Percentiles rank a stretch among this genome's conserved stretches.
Evolutionary conservation across 92 coral and sea anemone genomes (phyloP).

Genomic region (Pocillopora grandis): DNA sequence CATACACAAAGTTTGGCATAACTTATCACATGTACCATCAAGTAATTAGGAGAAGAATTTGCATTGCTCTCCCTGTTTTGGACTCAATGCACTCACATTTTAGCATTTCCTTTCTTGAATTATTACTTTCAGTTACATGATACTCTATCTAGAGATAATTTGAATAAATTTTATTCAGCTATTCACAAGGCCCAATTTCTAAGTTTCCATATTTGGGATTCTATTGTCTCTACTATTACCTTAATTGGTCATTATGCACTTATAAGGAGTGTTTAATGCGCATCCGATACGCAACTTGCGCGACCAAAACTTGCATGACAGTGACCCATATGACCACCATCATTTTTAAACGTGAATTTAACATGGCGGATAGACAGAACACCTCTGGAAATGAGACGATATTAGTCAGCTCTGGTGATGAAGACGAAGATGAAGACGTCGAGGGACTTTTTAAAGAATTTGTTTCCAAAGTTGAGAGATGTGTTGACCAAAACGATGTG

Average conservation of each 20-base stretch:
- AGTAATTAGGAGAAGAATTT: too few species aligned
- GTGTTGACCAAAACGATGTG: slow-evolving; percentile 61
- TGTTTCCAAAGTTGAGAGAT: slow-evolving; percentile 63
- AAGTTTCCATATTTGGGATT: slow-evolving; percentile 12
- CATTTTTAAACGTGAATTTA: too few species aligned
- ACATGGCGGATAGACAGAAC: slow-evolving; percentile 9
- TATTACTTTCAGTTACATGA: too few species aligned
- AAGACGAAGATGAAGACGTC: slow-evolving; percentile 73
- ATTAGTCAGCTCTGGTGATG: slow-evolving; percentile 79
- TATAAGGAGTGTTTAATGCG: not conserved
- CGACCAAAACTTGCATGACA: not conserved
- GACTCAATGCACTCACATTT: too few species aligned
- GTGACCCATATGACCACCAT: not conserved
- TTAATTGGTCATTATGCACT: slow-evolving; percentile 17
- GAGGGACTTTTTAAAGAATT: slow-evolving; percentile 63
- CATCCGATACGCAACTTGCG: not conserved
- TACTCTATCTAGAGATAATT: too few species aligned
- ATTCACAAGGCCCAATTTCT: not conserved
- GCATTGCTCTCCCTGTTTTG: too few species aligned
- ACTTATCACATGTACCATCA: too few species aligned
- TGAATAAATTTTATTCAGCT: not conserved
- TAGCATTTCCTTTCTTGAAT: too few species aligned
- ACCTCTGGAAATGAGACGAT: slow-evolving; percentile 21
- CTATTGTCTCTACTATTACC: slow-evolving; percentile 3
- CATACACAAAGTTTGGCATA: too few species aligned